Evolutionary conservation across 2,113 vertebrate genomes (phyloP), one percentile per base, ranked within the genome.

Genomic region (Epinephelus moara): DNA sequence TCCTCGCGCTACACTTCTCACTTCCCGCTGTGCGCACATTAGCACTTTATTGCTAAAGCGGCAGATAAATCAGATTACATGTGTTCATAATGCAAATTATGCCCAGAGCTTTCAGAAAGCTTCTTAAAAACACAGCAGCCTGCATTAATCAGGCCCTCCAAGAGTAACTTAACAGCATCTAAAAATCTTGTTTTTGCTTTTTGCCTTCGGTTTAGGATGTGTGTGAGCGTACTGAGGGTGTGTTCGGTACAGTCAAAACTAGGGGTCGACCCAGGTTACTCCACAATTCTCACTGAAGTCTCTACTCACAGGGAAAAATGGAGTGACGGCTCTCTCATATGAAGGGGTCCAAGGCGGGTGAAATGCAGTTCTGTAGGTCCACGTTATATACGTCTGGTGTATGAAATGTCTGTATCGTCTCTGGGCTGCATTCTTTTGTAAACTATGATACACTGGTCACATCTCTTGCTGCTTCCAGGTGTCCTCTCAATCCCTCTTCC

Each of bases 1-100:
- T 52, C 8, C 64, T 50, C 18, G 4, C 7, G 7, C 50, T 23
- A 6, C 2, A 19, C 59, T 62, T 42, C 53, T 81, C 33, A 74
- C 79, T 74, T 83, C 88, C 82, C 8, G 47, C 81, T 88, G 75
- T 66, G 81, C n/a, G 0, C 37, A 19, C 76, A 75, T 85, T 81
- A 81, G 69, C 55, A 50, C 49, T 75, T 82, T 69, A 79, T 78
- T 80, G 75, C 77, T 47, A 66, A 82, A 70, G 80, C 64, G 81
- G 62, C 70, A 70, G 55, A 80, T 80, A 84, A 82, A 88, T 89
- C 78, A 79, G 72, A 87, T 91, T 79, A 71, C 75, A 64, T 53
- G 69, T 83, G 74, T 73, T 81, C 53, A 61, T 62, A 50, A 81
- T 87, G 80, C 37, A 89, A 60, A 85, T 87, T 37, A 82, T 52